Percentiles rank a stretch among this genome's conserved stretches.
Conservation (phyloP, 2,888 invertebrate genomes). For the Brachynemurus nebulosus region DNA sequence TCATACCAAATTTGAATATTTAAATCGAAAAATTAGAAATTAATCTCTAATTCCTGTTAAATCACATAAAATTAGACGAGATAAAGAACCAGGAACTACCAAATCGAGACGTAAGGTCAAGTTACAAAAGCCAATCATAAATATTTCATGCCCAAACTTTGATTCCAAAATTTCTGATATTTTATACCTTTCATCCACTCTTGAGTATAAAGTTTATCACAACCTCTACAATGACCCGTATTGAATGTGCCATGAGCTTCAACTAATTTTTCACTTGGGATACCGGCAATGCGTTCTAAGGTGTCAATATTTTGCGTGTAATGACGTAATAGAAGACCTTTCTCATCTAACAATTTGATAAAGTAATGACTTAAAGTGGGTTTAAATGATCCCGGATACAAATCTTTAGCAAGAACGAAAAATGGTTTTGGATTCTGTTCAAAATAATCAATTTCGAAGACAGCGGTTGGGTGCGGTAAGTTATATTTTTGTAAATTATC, state of each 20-base stretch:
- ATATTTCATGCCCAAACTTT: no score
- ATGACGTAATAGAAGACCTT: constrained; percentile 59
- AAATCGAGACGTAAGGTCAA: no score
- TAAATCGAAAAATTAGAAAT: no score
- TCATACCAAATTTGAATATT: no score
- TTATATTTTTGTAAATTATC: constrained; percentile 83
- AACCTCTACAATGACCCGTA: constrained; percentile 72
- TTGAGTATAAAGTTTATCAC: constrained; percentile 54
- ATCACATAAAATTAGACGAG: no score
- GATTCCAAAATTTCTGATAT: neutral
- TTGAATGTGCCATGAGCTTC: constrained; percentile 93
- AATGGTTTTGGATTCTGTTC: constrained; percentile 82
- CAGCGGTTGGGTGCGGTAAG: constrained; percentile 79
- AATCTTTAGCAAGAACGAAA: constrained; percentile 76
- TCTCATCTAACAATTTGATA: constrained; percentile 68
- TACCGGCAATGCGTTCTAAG: constrained; percentile 70
- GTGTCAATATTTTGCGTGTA: constrained; percentile 92
- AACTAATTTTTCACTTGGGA: constrained; percentile 72
- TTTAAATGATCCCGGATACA: constrained; percentile 75
- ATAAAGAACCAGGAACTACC: no score
- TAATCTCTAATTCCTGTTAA: no score
- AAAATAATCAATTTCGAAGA: constrained; percentile 86
- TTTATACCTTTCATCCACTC: constrained; percentile 72
- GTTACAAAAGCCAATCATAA: no score
- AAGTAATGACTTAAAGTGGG: constrained; percentile 90